Percentiles rank a stretch among this genome's conserved stretches.
These are phyloP conservation scores for Mya arenaria DNA, from an alignment of 1,140 invertebrate genomes.

Conservation along the genomic window DNA sequence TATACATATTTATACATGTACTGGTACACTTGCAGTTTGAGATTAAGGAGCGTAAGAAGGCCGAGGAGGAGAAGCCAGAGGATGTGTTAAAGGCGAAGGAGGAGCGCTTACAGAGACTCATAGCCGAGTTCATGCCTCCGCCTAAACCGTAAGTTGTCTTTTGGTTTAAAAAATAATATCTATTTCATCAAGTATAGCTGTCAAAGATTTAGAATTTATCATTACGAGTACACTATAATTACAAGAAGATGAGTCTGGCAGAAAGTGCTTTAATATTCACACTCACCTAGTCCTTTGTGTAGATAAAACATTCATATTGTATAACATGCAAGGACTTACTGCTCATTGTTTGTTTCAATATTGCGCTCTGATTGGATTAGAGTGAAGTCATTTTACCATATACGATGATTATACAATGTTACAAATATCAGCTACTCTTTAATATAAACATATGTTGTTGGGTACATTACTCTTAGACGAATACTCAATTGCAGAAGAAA, in stretches of 20 bases:
- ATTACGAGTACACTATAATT: neutral
- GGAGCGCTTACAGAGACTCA: conserved; percentile 72
- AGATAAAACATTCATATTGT: neutral
- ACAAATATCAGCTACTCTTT: too few species aligned
- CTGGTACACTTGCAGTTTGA: too few species aligned
- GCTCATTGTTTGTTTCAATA: too few species aligned
- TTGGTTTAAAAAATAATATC: too few species aligned
- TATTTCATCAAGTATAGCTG: neutral
- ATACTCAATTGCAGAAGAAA: too few species aligned
- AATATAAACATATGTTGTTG: too few species aligned
- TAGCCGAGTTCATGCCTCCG: conserved; percentile 78
- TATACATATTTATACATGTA: too few species aligned
- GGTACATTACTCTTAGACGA: too few species aligned
- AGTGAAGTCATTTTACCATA: too few species aligned
- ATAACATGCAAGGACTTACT: neutral
- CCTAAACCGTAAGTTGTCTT: conserved; percentile 75
- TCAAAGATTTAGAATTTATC: neutral
- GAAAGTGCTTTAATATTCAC: neutral
- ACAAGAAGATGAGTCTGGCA: neutral
- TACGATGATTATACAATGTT: too few species aligned
- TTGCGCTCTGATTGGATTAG: too few species aligned
- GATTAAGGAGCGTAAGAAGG: conserved; percentile 96
- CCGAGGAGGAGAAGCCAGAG: conserved; percentile 83
- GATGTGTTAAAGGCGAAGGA: conserved; percentile 71
- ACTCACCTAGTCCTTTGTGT: neutral